Base-by-base conservation (phyloP, 2,797 vertebrate species). In the Mus caroli region DNA sequence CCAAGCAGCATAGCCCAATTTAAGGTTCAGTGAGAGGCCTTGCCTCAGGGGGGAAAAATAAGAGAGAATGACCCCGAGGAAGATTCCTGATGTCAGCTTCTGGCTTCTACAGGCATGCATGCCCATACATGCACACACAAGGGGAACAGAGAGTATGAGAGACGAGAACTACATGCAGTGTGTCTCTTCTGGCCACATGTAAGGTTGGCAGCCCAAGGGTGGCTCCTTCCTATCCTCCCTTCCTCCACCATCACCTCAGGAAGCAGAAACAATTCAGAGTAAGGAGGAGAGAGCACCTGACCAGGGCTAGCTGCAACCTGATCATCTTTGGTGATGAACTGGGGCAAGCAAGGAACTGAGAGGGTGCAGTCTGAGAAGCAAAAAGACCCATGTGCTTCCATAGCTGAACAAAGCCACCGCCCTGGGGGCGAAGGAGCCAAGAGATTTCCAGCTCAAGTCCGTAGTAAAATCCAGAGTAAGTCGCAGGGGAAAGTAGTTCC, bases 401-500 rank as follows among this genome's bases (percentile, higher is more conserved):
- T 6, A 22, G 60, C 15, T 46, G 43, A 64, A 40, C 19, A 40
- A 76, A 88, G 40, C 58, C 37, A 3, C 24, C 3, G 0, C 37
- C 69, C 14, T 8, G 62, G 10, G 10, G 67, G 12, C 8, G 0
- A 34, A 1, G 3, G 17, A 7, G 88, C 22, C 26, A 3, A 73
- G 40, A 64, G 37, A 26, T 92, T 97, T 64, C 67, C 91, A 97
- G 78, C 78, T 92, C 43, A 79, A 94, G 79, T 94, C 95, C 93
- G 95, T n/a, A 95, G 93, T 71, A 94, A 46, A 94, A 50, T 86
- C 83, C 80, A 93, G 94, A 79, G 52, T 67, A 40, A 54, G 58
- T 40, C 60, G 37, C 5, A 19, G 0, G 40, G 64, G 19, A 12
- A 67, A 64, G 86, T 80, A 0, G 17, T 89, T 92, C 88, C 75